Base-by-base conservation (phyloP, 2,797 vertebrate species). In the Enteromius fasciolatus region DNA sequence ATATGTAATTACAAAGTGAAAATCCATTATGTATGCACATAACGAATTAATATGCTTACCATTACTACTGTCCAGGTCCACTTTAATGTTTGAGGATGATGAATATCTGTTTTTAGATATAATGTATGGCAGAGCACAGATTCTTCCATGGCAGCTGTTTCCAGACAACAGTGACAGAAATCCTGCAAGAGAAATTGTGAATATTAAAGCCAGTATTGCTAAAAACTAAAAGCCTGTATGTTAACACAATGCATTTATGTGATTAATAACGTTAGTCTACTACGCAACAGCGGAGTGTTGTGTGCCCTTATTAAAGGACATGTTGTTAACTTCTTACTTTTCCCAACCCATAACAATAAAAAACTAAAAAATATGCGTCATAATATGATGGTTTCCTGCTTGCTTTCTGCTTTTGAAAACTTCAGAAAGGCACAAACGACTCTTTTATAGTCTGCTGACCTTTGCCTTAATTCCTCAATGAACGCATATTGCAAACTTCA, bases 1-100 rank as follows among this genome's bases (percentile, higher is more conserved):
- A 14, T 28, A 12, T 63, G 17, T 33, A 78, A 31, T 23, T 52
- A 18, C 41, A 31, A 15, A 44, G 17, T 20, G 18, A 15, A 39
- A 67, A 31, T 4, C 17, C 2, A 50, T 28, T 28, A 63, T 63
- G 57, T 9, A 44, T 52, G 48, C 33, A 20, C 4, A 48, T 67
- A 4, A 20, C 5, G n/a, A 6, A 66, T 20, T 36, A 5, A 67
- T 5, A 10, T 52, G 2, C 63, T 75, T 86, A 95, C 94, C 94
- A 5, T 91, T 87, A 87, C 73, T 92, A 54, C 90, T 90, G 89
- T 95, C 92, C 83, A 94, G 87, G 18, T 95, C 92, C 81, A 95
- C 93, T 28, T 89, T 90, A 57, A 94, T 87, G 76, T 89, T 92
- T 0, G 93, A 59, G 0, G 90, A 84, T 3, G 93, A 91, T 79